Evolutionary conservation across 2,888 invertebrate species (phyloP).

Genomic region (Sepiola atlantica): DNA sequence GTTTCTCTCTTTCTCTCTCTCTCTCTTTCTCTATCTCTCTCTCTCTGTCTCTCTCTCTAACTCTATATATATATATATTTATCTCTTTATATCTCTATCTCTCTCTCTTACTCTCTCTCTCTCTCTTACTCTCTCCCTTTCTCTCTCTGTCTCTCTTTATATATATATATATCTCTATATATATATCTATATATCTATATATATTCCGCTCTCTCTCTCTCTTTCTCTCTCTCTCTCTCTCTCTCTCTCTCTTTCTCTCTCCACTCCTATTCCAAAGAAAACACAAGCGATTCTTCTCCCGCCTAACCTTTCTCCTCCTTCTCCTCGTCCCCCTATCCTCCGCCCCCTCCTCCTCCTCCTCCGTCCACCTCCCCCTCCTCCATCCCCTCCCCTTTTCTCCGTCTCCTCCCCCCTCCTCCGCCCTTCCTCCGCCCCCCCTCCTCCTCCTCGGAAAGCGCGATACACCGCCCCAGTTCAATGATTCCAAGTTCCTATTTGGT

Average conservation of each 20-base stretch:
- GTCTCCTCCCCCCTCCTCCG: background rate
- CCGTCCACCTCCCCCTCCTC: background rate
- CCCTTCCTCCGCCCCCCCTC: background rate
- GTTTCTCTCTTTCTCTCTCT: background rate
- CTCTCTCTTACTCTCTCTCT: background rate
- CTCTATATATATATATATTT: no score
- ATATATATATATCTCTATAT: no score
- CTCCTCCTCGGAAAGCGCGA: background rate
- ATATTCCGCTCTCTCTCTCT: background rate
- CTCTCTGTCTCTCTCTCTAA: background rate
- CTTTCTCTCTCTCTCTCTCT: background rate
- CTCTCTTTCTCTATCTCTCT: background rate
- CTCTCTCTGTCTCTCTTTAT: no score
- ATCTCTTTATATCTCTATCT: no score
- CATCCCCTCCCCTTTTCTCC: background rate
- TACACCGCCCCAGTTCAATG: background rate
- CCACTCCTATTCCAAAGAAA: background rate
- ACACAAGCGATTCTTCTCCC: background rate
- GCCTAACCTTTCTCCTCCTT: background rate
- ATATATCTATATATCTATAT: no score
- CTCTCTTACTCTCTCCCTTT: background rate
- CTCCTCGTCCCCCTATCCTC: background rate
- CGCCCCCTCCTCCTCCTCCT: background rate
- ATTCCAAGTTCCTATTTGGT: conserved; percentile 36
- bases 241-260: background rate